Evolutionary conservation across 2,888 invertebrate genomes (phyloP), one percentile per base, ranked within the genome.

Genomic region (Strigamia transsilvanica): DNA sequence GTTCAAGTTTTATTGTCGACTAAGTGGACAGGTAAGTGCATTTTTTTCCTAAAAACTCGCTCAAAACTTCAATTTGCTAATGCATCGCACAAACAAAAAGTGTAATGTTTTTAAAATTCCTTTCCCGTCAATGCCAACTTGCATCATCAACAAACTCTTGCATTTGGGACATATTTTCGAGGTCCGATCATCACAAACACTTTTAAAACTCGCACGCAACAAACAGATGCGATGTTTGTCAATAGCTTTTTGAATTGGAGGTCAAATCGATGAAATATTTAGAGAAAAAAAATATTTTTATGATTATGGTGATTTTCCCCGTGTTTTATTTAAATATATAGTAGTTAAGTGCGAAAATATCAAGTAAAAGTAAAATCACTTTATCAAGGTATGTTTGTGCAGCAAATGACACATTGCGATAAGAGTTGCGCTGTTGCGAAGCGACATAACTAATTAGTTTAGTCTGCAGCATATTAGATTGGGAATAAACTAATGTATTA

Each of bases 11-110:
- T 66, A 66, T n/a, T 66, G 61, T 9, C 21, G 18, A 18, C 7
- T 66, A 66, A 66, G 23, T 66, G 61, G 61, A 66, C 61, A 66
- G 61, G 61, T 66, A 66, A 66, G 61, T 66, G 61, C 61, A 18
- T 3, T 66, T 66, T 23, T 66, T 66, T n/a, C n/a, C 21, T 18
- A n/a, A 23, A 66, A 66, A 21, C 18, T 18, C 15, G 5, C 51
- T 15, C 18, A 51, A 51, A 27, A 27, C 27, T n/a, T 12, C n/a
- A n/a, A n/a, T 61, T n/a, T 61, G 61, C 61, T n/a, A 61, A 61
- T 42, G 42, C 42, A 15, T 42, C 12, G 12, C 27, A 3, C 27
- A 2, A 1, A 5, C 42, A 42, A 3, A 42, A 46, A 46, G 15
- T n/a, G 15, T 2, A 46, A n/a, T 46, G n/a, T n/a, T 46, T 46